Conservation (phyloP, 2,888 invertebrate species). For the Ornithoptera alexandrae region DNA sequence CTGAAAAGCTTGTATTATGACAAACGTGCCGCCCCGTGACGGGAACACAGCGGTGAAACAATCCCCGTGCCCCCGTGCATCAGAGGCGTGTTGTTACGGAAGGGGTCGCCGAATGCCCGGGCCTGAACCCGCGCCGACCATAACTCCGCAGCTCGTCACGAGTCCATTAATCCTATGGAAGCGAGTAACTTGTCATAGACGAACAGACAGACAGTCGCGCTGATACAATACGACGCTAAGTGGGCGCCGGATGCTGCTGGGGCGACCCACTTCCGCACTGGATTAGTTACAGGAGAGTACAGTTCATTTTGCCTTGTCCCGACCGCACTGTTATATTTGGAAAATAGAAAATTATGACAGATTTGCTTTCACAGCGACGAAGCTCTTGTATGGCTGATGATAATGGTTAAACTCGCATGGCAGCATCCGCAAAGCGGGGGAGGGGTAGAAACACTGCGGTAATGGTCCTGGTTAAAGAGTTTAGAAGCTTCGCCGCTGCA, state of each 20-base stretch:
- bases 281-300: background rate
- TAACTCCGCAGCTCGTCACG: conserved; percentile 56
- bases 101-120: background rate
- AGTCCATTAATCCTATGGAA: conserved; percentile 61
- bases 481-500: background rate
- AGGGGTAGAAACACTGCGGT: background rate
- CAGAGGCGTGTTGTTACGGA: too few relatives aligned
- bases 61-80: too few relatives aligned
- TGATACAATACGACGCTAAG: conserved; percentile 41
- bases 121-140: conserved; percentile 41
- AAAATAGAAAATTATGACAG: conserved; percentile 23
- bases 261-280: background rate
- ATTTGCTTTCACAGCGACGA: background rate
- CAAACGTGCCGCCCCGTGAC: too few relatives aligned
- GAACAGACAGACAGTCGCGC: conserved; percentile 58
- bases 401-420: too few relatives aligned
- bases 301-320: conserved; percentile 20
- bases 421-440: too few relatives aligned
- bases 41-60: too few relatives aligned
- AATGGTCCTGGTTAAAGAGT: conserved; percentile 2
- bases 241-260: conserved; percentile 23
- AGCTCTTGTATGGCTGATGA: background rate
- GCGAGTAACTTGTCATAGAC: conserved; percentile 64
- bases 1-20: too few relatives aligned
- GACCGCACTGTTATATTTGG: conserved; percentile 6